Base-by-base conservation (phyloP, 2,113 vertebrate species). In the sheep (Ovis aries) region DNA sequence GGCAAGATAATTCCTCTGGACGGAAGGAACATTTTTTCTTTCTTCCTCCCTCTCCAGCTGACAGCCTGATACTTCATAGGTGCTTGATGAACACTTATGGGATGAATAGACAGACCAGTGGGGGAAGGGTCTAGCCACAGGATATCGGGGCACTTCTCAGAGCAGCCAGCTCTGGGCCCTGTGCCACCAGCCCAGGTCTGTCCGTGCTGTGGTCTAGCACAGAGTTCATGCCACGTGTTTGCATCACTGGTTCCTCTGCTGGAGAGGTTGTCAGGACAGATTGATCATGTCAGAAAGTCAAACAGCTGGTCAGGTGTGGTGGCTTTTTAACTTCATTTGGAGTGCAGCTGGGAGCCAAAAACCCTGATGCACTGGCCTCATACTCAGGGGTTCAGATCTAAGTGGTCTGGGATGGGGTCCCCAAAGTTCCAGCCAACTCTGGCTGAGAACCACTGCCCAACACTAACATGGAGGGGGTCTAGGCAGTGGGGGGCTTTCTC, bases 331-430 rank as follows among this genome's bases (percentile, higher is more conserved):
- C 14, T 23, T 74, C 50, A 12, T 12, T 62, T 57, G 25, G 2
- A 40, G 19, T 21, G 31, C 16, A 59, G 3, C 52, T 3, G 12
- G 11, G 88, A 91, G 55, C 55, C 27, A 23, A 43, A 48, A 12
- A 2, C 9, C 45, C 6, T 0, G 25, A 19, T 2, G 3, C 15
- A 11, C 7, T n/a, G 40, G 33, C 6, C 45, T 19, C 2, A 5
- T 45, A 16, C 19, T 53, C 45, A 74, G 81, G 78, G 36, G 17
- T 62, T 62, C 57, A 95, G 78, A 82, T 82, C 36, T 77, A 45
- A 33, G 55, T 25, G 85, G 6, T 60, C 14, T 77, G 64, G 7
- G 36, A 8, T 31, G 11, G 12, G 31, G 33, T 59, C 29, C 83
- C 8, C 36, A 7, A 23, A 17, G 45, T 94, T 71, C 33, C 52